phyloP scores from a whole-genome alignment of 2,113 vertebrate species.

The Hippocampus abdominalis region DNA sequence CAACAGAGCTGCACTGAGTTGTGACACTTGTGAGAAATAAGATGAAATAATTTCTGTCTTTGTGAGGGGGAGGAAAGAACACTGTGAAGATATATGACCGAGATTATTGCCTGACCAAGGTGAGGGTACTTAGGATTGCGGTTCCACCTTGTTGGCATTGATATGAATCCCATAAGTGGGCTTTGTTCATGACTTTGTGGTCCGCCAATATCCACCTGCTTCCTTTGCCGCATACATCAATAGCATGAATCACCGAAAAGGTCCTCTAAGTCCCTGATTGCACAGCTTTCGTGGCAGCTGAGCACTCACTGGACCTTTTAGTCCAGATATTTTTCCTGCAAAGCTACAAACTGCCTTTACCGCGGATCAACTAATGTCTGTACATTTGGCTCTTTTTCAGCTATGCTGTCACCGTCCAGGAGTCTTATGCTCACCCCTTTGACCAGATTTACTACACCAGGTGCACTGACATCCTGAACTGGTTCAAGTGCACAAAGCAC shows the following conservation, averaged over 20 bases:
- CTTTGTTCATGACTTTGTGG: slow-evolving; percentile 44
- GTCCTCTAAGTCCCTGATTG: slow-evolving; percentile 23
- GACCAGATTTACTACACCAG: slow-evolving; percentile 99
- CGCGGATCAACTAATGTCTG: neutral
- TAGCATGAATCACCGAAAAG: slow-evolving; percentile 33
- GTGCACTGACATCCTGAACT: slow-evolving; percentile 98
- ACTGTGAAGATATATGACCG: slow-evolving; percentile 63
- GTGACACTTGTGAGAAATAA: slow-evolving; percentile 74
- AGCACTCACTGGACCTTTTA: slow-evolving; percentile 4
- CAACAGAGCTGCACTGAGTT: slow-evolving; percentile 59
- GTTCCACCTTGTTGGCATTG: slow-evolving; percentile 59
- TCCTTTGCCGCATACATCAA: slow-evolving; percentile 31
- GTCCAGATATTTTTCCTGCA: neutral
- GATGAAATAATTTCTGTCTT: slow-evolving; percentile 61
- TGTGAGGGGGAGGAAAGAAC: slow-evolving; percentile 58
- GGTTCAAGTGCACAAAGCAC: slow-evolving; percentile 98
- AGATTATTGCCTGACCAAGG: slow-evolving; percentile 58
- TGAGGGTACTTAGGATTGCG: slow-evolving; percentile 54
- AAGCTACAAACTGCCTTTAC: neutral
- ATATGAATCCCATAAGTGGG: slow-evolving; percentile 49
- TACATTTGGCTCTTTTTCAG: slow-evolving; percentile 61
- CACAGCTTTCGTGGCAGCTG: slow-evolving; percentile 9
- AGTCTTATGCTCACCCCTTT: slow-evolving; percentile 94
- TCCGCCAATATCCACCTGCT: slow-evolving; percentile 35
- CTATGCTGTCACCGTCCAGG: slow-evolving; percentile 96